A percentile compares a stretch with the other conserved stretches of the same genome.
phyloP scores from a whole-genome alignment of 1,140 invertebrate species.

The Aricia agestis region DNA sequence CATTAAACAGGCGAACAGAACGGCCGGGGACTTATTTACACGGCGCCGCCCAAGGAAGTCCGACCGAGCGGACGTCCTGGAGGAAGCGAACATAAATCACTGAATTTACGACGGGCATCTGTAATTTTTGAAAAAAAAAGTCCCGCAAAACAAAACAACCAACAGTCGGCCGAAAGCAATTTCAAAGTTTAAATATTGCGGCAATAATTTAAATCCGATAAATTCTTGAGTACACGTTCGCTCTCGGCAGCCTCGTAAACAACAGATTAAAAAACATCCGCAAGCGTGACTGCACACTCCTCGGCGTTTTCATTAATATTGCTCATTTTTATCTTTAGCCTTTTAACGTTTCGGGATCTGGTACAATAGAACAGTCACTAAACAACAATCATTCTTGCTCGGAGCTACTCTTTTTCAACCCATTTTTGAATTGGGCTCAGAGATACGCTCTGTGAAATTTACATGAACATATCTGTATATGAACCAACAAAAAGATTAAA shows the following conservation, averaged over 20 bases:
- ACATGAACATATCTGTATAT: no score
- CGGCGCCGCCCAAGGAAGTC: slow-evolving; percentile 55
- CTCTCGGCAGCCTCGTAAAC: background rate
- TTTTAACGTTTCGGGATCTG: background rate
- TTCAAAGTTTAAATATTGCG: slow-evolving; percentile 43
- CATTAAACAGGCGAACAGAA: slow-evolving; percentile 57
- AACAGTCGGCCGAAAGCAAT: slow-evolving; percentile 36
- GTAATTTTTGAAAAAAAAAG: slow-evolving; percentile 53
- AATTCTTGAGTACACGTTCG: slow-evolving; percentile 5
- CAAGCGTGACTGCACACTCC: background rate
- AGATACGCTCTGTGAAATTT: no score
- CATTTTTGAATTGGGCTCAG: no score
- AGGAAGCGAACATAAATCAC: slow-evolving; percentile 64
- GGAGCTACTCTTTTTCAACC: background rate
- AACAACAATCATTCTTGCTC: background rate
- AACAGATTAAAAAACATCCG: background rate
- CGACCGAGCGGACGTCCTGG: slow-evolving; percentile 47
- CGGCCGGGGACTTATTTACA: slow-evolving; percentile 57
- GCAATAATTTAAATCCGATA: slow-evolving; percentile 37
- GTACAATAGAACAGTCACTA: background rate
- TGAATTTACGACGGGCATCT: slow-evolving; percentile 55
- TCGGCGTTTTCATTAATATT: background rate
- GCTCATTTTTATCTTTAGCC: background rate
- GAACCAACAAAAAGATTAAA: no score
- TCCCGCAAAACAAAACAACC: slow-evolving; percentile 17